Conservation (phyloP, 2,113 vertebrate genomes). For the Ancistrus triradiatus region DNA sequence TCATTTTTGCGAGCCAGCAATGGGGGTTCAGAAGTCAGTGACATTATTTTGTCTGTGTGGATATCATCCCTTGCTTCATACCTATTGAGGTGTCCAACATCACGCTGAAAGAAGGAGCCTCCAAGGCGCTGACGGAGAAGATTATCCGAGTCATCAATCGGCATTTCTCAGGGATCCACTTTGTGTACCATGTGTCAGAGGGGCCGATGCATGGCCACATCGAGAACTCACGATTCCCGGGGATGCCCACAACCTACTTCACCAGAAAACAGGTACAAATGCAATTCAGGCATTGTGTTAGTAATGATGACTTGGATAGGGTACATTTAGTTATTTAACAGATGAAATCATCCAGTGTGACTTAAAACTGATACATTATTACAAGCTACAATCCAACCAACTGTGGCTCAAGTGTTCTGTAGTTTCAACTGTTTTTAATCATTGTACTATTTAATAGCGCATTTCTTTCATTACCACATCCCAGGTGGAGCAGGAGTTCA, state of each 20-base stretch:
- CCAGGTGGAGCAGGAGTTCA: conserved; percentile 83
- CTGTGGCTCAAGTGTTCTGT: no score
- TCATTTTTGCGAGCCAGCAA: conserved; percentile 75
- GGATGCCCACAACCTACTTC: conserved; percentile 72
- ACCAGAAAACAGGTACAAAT: conserved; percentile 79
- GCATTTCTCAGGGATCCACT: conserved; percentile 76
- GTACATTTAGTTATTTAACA: no score
- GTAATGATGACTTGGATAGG: no score
- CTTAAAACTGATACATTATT: no score
- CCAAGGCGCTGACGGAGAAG: conserved; percentile 71
- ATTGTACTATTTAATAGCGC: no score
- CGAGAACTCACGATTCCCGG: conserved; percentile 72
- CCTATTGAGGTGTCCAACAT: conserved; percentile 77
- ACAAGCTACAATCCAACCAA: no score
- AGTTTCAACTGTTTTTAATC: no score
- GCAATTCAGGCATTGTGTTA: no score
- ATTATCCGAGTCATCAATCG: conserved; percentile 71
- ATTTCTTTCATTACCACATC: no score
- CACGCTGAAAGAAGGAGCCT: conserved; percentile 77
- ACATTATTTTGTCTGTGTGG: conserved; percentile 69
- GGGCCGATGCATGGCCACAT: conserved; percentile 74
- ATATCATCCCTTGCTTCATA: conserved; percentile 77
- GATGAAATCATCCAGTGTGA: no score
- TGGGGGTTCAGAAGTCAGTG: conserved; percentile 66
- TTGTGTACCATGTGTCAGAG: conserved; percentile 76